phyloP scores from a whole-genome alignment of 2,888 invertebrate genomes.

The Drosophila emarginata region DNA sequence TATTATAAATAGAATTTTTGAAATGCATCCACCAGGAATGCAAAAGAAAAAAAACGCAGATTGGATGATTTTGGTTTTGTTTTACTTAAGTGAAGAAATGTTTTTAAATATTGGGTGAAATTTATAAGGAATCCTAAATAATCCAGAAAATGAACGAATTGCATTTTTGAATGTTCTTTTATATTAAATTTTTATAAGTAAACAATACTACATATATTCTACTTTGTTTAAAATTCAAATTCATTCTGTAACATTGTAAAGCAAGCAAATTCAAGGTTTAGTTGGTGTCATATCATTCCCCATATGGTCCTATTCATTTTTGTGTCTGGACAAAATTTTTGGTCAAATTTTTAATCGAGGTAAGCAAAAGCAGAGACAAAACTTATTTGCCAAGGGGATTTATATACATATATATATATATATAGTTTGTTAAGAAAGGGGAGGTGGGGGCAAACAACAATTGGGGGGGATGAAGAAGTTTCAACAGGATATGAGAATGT shows the following conservation, averaged over 20 bases:
- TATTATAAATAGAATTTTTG: slow-evolving; percentile 47
- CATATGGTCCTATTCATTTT: slow-evolving; percentile 38
- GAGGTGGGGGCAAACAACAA: not conserved
- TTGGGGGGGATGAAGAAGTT: slow-evolving; percentile 16
- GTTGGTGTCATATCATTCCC: not conserved
- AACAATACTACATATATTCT: too few species aligned
- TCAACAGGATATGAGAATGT: slow-evolving; percentile 13
- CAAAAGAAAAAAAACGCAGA: slow-evolving; percentile 1
- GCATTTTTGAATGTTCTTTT: too few species aligned
- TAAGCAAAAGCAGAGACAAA: slow-evolving; percentile 42
- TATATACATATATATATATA: too few species aligned
- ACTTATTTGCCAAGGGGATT: slow-evolving; percentile 38
- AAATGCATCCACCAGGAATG: slow-evolving; percentile 13
- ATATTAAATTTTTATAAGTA: too few species aligned
- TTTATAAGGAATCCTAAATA: too few species aligned
- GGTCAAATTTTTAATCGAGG: slow-evolving; percentile 49
- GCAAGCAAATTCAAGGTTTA: too few species aligned
- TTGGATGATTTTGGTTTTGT: slow-evolving; percentile 19
- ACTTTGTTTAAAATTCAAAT: too few species aligned
- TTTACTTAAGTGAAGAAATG: not conserved
- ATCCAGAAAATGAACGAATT: too few species aligned
- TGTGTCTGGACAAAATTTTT: slow-evolving; percentile 23
- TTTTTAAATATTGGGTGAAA: too few species aligned
- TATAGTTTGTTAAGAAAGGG: not conserved
- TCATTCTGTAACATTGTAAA: too few species aligned